Evolutionary conservation across 1,140 invertebrate species (phyloP).

Genomic region (Gryllus bimaculatus): DNA sequence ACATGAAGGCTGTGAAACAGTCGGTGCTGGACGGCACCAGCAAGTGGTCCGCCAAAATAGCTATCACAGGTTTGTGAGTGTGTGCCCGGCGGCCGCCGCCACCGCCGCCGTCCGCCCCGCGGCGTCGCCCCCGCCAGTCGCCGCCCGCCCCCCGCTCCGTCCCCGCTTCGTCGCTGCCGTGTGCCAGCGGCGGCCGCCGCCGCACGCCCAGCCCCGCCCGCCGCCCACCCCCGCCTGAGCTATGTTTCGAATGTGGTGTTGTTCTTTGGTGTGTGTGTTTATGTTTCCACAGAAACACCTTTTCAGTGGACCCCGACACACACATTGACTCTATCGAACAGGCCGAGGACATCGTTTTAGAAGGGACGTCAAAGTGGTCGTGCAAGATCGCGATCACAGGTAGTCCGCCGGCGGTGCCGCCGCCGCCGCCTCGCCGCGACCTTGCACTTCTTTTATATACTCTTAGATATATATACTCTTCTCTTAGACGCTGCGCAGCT

Average conservation of each 20-base stretch:
- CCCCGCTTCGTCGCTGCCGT: not conserved
- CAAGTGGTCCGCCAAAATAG: conserved; percentile 99
- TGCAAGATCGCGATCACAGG: conserved; percentile 99
- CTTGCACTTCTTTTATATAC: not conserved
- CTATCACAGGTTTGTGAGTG: conserved; percentile 87
- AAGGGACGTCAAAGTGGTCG: conserved; percentile 99
- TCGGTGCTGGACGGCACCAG: conserved; percentile 98
- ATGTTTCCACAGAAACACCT: conserved; percentile 69
- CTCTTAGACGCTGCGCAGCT: not conserved
- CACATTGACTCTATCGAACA: conserved; percentile 98
- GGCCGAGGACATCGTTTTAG: conserved; percentile 93
- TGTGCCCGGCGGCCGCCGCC: not conserved
- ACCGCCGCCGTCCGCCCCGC: no score
- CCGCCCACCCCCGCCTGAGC: not conserved
- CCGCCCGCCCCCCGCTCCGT: not conserved
- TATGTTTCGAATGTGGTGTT: conserved; percentile 19
- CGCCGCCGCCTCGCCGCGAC: conserved; percentile 97
- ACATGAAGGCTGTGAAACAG: conserved; percentile 97
- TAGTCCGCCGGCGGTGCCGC: conserved; percentile 64
- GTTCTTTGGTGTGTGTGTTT: conserved; percentile 22
- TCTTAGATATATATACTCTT: not conserved
- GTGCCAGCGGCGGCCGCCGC: not conserved
- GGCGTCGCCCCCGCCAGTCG: not conserved
- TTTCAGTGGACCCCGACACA: conserved; percentile 95
- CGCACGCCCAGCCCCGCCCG: not conserved